These are phyloP conservation scores for Anthopleura sola DNA, from an alignment of 64 coral and sea anemone genomes.

Conservation along the genomic window DNA sequence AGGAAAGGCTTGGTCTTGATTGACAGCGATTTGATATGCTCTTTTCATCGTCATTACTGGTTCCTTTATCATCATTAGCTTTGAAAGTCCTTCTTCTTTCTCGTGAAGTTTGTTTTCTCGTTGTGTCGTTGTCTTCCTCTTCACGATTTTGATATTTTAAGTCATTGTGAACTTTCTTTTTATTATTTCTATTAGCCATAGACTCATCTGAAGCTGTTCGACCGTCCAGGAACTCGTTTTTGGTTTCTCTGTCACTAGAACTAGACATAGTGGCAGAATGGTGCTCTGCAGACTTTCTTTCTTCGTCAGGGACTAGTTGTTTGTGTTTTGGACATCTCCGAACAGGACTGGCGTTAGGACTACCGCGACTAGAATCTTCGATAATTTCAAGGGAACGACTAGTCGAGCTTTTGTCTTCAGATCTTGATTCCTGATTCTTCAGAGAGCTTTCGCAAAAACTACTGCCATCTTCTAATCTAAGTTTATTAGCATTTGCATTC, in stretches of 20 bases:
- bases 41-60: not conserved
- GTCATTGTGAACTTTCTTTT: not conserved
- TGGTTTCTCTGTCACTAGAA: not conserved
- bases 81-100: not conserved
- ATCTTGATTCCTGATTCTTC: not conserved
- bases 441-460: not conserved
- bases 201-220: not conserved
- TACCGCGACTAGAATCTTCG: not conserved
- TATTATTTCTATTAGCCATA: not conserved
- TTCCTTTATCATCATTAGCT: not conserved
- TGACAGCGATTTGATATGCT: not conserved
- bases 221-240: not conserved
- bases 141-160: not conserved
- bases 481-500: not conserved
- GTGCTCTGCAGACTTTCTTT: not conserved
- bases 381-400: not conserved
- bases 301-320: not conserved
- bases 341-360: not conserved
- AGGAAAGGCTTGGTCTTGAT: not conserved
- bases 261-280: not conserved
- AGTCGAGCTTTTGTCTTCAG: not conserved
- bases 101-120: not conserved
- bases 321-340: not conserved
- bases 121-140: not conserved
- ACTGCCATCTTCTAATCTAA: not conserved